phyloP scores from a whole-genome alignment of 2,113 vertebrate genomes.

The Pteropus alecto region DNA sequence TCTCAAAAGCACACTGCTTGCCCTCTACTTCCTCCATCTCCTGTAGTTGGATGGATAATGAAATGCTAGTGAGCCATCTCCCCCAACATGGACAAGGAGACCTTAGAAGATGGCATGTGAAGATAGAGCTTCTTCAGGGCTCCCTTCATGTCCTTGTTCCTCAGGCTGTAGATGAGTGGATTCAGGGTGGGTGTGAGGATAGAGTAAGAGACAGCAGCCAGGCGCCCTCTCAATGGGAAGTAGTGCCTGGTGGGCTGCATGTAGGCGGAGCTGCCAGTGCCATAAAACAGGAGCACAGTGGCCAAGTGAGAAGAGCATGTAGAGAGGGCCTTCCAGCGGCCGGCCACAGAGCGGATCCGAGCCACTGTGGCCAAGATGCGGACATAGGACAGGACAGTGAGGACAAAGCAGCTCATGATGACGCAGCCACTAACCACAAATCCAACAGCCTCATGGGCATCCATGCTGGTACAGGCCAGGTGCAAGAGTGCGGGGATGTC shows the following conservation, averaged over 20 bases:
- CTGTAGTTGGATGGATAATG: too few species aligned
- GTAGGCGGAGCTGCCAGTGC: conserved; percentile 20
- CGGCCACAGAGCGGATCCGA: background rate
- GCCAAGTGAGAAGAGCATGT: background rate
- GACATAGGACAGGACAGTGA: background rate
- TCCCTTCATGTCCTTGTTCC: conserved; percentile 43
- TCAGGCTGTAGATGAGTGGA: conserved; percentile 27
- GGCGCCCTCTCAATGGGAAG: background rate
- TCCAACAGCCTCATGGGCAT: background rate
- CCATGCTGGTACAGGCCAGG: background rate
- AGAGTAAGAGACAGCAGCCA: conserved; percentile 37
- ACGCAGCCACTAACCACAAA: background rate
- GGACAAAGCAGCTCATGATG: conserved; percentile 25
- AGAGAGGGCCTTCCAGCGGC: conserved; percentile 39
- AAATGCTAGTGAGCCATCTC: too few species aligned
- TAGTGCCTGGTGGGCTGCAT: background rate
- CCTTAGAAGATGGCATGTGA: background rate
- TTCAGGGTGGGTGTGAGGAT: conserved; percentile 26
- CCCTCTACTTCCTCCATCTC: too few species aligned
- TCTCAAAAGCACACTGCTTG: background rate
- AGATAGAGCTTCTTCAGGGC: conserved; percentile 25
- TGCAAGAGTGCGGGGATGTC: conserved; percentile 7
- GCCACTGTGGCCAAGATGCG: background rate
- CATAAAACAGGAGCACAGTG: background rate
- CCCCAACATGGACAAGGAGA: too few species aligned